Conservation (phyloP, 2,797 vertebrate species). For the Gephyroberyx darwinii region DNA sequence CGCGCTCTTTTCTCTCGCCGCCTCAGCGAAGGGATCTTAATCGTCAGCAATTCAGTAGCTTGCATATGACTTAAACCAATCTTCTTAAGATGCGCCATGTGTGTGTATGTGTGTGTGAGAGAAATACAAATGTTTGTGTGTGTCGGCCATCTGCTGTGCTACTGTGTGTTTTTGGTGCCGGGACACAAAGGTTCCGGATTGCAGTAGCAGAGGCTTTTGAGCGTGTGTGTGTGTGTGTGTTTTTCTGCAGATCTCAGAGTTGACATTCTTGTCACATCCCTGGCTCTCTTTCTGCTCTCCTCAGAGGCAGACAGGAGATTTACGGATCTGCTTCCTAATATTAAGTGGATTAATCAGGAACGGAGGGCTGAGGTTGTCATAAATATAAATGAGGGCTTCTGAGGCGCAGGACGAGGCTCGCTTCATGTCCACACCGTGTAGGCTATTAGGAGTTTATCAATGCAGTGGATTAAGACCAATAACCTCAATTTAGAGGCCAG, state of each 20-base stretch:
- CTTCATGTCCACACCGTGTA: slow-evolving; percentile 65
- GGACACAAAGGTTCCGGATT: slow-evolving; percentile 40
- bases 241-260: slow-evolving; percentile 55
- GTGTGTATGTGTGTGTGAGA: slow-evolving; percentile 19
- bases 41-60: slow-evolving; percentile 64
- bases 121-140: slow-evolving; percentile 49
- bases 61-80: slow-evolving; percentile 59
- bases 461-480: slow-evolving; percentile 73
- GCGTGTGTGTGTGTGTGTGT: slow-evolving; percentile 12
- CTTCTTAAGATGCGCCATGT: slow-evolving; percentile 50
- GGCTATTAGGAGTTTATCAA: slow-evolving; percentile 74
- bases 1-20: slow-evolving; percentile 43
- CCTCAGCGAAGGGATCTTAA: slow-evolving; percentile 62
- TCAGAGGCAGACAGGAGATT: slow-evolving; percentile 69
- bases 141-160: slow-evolving; percentile 44
- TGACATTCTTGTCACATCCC: slow-evolving; percentile 73
- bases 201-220: slow-evolving; percentile 35
- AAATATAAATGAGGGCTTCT: slow-evolving; percentile 81
- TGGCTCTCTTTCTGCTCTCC: slow-evolving; percentile 52
- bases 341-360: slow-evolving; percentile 83
- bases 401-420: slow-evolving; percentile 54
- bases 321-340: slow-evolving; percentile 75
- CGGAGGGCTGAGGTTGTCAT: slow-evolving; percentile 76
- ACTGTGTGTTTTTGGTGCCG: slow-evolving; percentile 36
- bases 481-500: slow-evolving; percentile 74